Conservation (phyloP, 1,140 invertebrate genomes). For the Habropoda laboriosa region DNA sequence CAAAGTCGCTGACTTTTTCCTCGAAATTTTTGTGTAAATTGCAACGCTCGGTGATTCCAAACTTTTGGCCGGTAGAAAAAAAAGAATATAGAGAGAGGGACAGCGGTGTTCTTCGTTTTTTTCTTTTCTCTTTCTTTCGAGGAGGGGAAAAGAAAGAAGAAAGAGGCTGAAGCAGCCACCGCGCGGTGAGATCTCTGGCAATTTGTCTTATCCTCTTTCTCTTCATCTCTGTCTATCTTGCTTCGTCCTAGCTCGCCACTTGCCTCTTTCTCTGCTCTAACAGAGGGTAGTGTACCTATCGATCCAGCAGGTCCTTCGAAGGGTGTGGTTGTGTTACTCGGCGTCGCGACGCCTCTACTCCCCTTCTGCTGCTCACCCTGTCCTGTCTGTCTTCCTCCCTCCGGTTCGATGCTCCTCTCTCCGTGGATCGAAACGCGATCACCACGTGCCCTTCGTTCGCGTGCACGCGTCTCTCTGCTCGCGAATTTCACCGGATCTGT, state of each 20-base stretch:
- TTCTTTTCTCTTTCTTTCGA: too few species aligned
- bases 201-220: constrained; percentile 75
- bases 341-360: constrained; percentile 67
- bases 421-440: constrained; percentile 10
- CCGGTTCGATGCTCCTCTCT: background rate
- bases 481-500: too few species aligned
- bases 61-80: too few species aligned
- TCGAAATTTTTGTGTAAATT: too few species aligned
- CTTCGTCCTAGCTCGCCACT: constrained; percentile 36
- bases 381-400: constrained; percentile 6
- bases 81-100: background rate
- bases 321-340: constrained; percentile 78
- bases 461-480: too few species aligned
- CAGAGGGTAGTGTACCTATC: constrained; percentile 75
- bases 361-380: constrained; percentile 17
- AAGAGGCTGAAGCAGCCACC: constrained; percentile 41
- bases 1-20: too few species aligned
- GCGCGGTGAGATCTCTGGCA: constrained; percentile 73
- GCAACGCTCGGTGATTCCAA: too few species aligned
- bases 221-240: constrained; percentile 33
- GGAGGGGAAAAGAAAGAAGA: constrained; percentile 7
- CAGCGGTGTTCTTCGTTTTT: too few species aligned
- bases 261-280: constrained; percentile 52
- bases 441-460: constrained; percentile 23
- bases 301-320: constrained; percentile 71